Evolutionary conservation across 2,888 invertebrate genomes (phyloP).

Genomic region (Synanthedon formicaeformis): DNA sequence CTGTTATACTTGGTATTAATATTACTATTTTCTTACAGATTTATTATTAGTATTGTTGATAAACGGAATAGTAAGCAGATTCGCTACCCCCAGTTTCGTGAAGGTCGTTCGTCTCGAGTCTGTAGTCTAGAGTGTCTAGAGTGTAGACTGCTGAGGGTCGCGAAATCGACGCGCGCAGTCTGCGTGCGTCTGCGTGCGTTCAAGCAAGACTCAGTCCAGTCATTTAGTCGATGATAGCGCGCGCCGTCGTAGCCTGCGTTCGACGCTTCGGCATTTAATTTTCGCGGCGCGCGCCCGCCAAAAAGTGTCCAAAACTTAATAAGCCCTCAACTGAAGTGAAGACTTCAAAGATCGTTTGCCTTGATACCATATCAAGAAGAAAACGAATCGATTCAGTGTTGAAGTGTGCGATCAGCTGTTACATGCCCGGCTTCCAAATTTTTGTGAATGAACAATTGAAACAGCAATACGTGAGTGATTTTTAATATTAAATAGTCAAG

Average conservation of each 20-base stretch:
- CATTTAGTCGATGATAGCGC: slow-evolving; percentile 9
- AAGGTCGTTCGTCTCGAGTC: slow-evolving; percentile 27
- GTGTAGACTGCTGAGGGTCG: slow-evolving; percentile 1
- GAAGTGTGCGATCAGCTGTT: slow-evolving; percentile 22
- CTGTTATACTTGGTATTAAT: too few species aligned
- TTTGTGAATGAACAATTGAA: slow-evolving; percentile 10
- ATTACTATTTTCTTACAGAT: too few species aligned
- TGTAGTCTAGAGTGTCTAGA: slow-evolving; percentile 12
- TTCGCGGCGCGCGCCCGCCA: neutral
- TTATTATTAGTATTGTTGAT: too few species aligned
- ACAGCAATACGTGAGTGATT: slow-evolving; percentile 36
- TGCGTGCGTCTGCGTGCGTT: too few species aligned
- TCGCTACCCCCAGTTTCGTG: slow-evolving; percentile 9
- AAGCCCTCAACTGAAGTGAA: neutral
- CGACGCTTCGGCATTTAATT: neutral
- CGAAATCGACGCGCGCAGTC: slow-evolving; percentile 32
- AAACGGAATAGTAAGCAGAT: neutral
- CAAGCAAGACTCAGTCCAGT: neutral
- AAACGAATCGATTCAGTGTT: slow-evolving; percentile 14
- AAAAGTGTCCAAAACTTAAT: neutral
- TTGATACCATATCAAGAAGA: slow-evolving; percentile 17
- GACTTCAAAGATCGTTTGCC: slow-evolving; percentile 14
- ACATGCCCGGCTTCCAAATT: slow-evolving; percentile 8
- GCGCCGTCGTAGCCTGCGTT: slow-evolving; percentile 11
- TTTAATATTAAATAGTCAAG: slow-evolving; percentile 10